Evolutionary conservation across 2,113 vertebrate genomes (phyloP).

Genomic region (Corvus hawaiiensis): DNA sequence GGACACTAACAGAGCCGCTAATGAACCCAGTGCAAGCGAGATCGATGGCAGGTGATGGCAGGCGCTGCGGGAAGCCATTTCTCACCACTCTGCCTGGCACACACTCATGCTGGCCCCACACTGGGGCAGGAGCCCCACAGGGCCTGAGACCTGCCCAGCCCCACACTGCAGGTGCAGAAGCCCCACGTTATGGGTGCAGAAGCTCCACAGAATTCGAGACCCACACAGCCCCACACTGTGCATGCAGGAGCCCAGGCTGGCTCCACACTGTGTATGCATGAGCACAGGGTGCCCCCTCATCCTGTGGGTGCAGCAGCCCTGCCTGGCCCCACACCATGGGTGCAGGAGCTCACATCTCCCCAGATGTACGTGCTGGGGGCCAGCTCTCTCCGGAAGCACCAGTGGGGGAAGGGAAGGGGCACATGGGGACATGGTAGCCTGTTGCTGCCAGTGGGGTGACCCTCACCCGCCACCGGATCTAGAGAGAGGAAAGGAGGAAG

Average conservation of each 20-base stretch:
- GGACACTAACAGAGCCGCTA: accelerated
- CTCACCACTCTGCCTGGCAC: background rate
- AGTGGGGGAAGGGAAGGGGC: background rate
- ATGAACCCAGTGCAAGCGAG: background rate
- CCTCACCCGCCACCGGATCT: background rate
- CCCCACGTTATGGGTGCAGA: background rate
- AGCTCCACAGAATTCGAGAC: background rate
- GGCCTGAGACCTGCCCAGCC: background rate
- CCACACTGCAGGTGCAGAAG: background rate
- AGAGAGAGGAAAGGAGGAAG: constrained; percentile 20
- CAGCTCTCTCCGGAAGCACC: background rate
- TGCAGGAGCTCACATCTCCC: background rate
- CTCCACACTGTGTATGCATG: no score
- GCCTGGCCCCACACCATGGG: background rate
- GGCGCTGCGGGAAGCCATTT: background rate
- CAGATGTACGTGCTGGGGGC: accelerated
- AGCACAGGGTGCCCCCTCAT: background rate
- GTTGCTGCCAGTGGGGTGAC: background rate
- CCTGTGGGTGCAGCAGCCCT: background rate
- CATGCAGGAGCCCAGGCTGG: background rate
- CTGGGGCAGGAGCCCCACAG: background rate
- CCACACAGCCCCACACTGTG: background rate
- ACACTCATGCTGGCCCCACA: background rate
- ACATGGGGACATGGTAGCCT: background rate
- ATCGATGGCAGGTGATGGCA: background rate